These are phyloP conservation scores for Phrynocephalus forsythii DNA, from an alignment of 2,797 vertebrate genomes.

Conservation along the genomic window DNA sequence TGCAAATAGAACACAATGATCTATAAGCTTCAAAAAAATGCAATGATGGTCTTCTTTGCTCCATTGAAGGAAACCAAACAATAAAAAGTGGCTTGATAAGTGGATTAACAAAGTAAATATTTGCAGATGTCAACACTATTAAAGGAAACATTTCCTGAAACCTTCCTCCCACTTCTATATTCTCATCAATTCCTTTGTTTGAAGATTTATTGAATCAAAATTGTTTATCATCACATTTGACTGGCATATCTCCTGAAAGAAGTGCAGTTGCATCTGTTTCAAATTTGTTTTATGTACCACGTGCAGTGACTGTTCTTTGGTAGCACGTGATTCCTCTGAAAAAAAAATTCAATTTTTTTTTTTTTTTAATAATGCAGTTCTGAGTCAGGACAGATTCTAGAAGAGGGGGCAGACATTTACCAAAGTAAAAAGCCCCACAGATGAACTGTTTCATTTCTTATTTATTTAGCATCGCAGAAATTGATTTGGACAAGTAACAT, in stretches of 20 bases:
- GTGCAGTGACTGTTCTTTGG: neutral
- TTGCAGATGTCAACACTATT: neutral
- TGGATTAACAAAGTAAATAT: neutral
- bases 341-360: neutral
- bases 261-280: neutral
- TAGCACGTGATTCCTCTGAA: neutral
- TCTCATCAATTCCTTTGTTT: neutral
- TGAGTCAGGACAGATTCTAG: neutral
- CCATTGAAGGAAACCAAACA: no score
- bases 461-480: constrained; percentile 24
- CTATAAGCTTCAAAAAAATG: neutral
- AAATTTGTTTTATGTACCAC: neutral
- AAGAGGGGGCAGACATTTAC: neutral
- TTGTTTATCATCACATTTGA: neutral
- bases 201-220: neutral
- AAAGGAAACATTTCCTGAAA: neutral
- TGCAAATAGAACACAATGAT: neutral
- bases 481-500: constrained; percentile 23
- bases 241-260: neutral
- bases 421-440: neutral
- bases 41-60: neutral
- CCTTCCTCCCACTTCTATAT: neutral
- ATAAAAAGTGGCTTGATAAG: neutral
- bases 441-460: constrained; percentile 8
- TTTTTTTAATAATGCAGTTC: neutral